Percentiles rank a stretch among this genome's conserved stretches.
phyloP scores from a whole-genome alignment of 1,140 invertebrate genomes.

The Meteorus sp. region DNA sequence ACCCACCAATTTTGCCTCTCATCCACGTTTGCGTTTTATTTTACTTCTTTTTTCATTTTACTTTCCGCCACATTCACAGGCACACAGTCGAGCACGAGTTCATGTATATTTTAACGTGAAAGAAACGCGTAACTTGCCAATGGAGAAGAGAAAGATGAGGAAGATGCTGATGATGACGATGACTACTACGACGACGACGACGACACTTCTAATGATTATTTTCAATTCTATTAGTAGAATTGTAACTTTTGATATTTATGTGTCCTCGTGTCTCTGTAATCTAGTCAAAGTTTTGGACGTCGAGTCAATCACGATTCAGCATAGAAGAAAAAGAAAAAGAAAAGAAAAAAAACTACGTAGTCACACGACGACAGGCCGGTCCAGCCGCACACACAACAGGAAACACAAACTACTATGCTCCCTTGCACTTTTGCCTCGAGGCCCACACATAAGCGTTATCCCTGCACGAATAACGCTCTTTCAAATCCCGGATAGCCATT shows the following conservation, averaged over 20 bases:
- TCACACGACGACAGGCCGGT: constrained; percentile 38
- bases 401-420: constrained; percentile 37
- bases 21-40: too few species aligned
- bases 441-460: constrained; percentile 23
- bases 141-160: too few species aligned
- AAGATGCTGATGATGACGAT: not conserved
- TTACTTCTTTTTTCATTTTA: too few species aligned
- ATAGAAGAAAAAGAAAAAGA: not conserved
- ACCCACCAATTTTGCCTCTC: too few species aligned
- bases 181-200: not conserved
- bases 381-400: constrained; percentile 33
- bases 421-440: constrained; percentile 30
- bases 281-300: not conserved
- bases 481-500: constrained; percentile 8
- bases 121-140: too few species aligned
- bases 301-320: not conserved
- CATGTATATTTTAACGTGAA: too few species aligned
- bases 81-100: too few species aligned
- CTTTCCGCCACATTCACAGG: too few species aligned
- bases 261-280: not conserved
- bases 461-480: constrained; percentile 8
- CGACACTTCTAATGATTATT: too few species aligned
- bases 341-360: constrained; percentile 13
- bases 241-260: too few species aligned
- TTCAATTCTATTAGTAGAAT: too few species aligned